These are phyloP conservation scores for Barbus barbus DNA, from an alignment of 2,113 vertebrate genomes.

Conservation along the genomic window DNA sequence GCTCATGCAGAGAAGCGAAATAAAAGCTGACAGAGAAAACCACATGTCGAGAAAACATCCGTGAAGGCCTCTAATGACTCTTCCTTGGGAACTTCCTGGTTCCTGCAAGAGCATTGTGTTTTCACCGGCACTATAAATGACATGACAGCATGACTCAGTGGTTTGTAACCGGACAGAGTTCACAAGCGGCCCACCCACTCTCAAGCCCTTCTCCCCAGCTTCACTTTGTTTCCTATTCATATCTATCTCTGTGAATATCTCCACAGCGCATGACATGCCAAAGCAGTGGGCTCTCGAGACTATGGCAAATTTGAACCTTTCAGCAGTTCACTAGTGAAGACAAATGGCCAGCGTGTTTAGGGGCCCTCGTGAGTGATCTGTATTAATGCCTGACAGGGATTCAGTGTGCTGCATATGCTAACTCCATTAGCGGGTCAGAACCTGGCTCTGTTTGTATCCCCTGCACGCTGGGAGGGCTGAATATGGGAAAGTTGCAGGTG, in stretches of 20 bases:
- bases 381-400: constrained; percentile 77
- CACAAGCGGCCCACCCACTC: background rate
- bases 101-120: background rate
- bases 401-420: constrained; percentile 74
- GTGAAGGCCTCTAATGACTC: background rate
- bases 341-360: constrained; percentile 77
- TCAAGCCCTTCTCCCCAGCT: background rate
- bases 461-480: constrained; percentile 51
- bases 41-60: constrained; percentile 2
- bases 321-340: constrained; percentile 76
- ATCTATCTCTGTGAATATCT: constrained; percentile 23
- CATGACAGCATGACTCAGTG: constrained; percentile 46
- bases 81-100: background rate
- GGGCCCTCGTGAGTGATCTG: constrained; percentile 74
- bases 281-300: constrained; percentile 67
- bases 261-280: constrained; percentile 44
- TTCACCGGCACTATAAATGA: constrained; percentile 28
- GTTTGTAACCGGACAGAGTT: constrained; percentile 2
- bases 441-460: constrained; percentile 65
- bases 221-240: background rate
- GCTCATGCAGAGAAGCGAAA: background rate
- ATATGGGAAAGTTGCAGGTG: constrained; percentile 63
- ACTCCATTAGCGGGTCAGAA: constrained; percentile 79
- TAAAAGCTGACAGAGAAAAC: background rate
- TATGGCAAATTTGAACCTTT: constrained; percentile 75